Evolutionary conservation across 35 echinoderm and acorn worm species (phyloP).

Genomic region (Strongylocentrotus purpuratus): DNA sequence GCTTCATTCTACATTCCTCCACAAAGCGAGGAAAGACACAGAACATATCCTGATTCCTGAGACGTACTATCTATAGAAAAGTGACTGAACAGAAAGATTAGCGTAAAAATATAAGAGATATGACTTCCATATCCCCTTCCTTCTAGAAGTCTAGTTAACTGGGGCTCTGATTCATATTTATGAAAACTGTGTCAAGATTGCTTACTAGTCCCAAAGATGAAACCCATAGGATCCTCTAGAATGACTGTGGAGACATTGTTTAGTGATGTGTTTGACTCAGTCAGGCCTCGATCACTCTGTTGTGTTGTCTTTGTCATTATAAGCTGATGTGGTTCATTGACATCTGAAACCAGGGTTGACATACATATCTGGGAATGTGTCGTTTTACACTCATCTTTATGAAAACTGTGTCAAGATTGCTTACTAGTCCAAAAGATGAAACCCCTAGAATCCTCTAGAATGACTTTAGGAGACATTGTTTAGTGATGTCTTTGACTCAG

Average conservation of each 20-base stretch:
- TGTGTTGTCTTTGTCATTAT: too few species aligned
- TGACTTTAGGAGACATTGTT: neutral
- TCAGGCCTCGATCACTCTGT: too few species aligned
- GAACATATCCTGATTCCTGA: neutral
- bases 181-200: neutral
- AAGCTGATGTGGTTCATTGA: neutral
- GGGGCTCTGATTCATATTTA: neutral
- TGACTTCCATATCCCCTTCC: neutral
- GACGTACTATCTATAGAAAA: neutral
- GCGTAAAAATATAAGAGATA: neutral
- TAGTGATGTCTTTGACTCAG: neutral
- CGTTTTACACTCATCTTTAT: neutral
- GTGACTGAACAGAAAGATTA: neutral
- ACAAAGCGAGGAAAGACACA: neutral
- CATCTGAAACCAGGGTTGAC: neutral
- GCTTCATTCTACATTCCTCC: conserved; percentile 1
- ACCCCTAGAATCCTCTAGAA: neutral
- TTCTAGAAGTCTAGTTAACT: neutral
- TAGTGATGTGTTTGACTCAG: neutral
- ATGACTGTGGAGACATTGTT: neutral
- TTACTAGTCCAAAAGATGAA: neutral
- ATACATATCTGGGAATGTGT: neutral
- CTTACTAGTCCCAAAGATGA: neutral
- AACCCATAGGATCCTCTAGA: neutral
- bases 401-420: neutral